Conservation (phyloP, 1,140 invertebrate species). For the Notospermus geniculatus region DNA sequence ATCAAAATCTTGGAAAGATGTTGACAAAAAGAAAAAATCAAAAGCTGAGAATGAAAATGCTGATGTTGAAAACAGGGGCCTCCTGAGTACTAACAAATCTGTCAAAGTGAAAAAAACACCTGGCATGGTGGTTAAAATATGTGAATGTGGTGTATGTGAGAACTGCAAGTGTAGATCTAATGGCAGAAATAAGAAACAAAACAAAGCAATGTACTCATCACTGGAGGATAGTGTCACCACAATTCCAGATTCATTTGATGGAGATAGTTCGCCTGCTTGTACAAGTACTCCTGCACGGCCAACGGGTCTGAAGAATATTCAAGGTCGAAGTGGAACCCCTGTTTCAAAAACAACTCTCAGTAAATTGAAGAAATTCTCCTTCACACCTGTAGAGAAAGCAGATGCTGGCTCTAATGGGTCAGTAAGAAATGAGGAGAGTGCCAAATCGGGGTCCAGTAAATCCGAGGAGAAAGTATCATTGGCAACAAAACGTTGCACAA, state of each 20-base stretch:
- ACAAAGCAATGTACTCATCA: background rate
- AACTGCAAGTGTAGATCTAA: background rate
- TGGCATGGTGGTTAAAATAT: too few species aligned
- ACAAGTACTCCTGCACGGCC: background rate
- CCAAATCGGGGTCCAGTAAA: background rate
- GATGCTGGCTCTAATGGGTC: background rate
- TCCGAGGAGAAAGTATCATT: too few species aligned
- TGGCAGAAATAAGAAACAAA: background rate
- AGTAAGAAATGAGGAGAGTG: background rate
- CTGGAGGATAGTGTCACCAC: background rate
- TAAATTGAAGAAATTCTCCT: constrained; percentile 8
- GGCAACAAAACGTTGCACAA: too few species aligned
- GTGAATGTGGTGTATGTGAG: too few species aligned
- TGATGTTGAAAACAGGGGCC: too few species aligned
- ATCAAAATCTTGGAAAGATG: too few species aligned
- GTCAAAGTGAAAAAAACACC: too few species aligned
- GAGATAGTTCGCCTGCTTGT: background rate
- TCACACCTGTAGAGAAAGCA: background rate
- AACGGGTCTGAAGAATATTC: background rate
- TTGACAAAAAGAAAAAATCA: too few species aligned
- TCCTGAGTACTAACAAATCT: too few species aligned
- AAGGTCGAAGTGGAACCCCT: background rate
- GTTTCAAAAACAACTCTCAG: background rate
- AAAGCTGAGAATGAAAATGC: too few species aligned
- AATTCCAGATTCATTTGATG: background rate